Base-by-base conservation (phyloP, 2,797 vertebrate genomes). In the Coranthus polyacanthus region DNA sequence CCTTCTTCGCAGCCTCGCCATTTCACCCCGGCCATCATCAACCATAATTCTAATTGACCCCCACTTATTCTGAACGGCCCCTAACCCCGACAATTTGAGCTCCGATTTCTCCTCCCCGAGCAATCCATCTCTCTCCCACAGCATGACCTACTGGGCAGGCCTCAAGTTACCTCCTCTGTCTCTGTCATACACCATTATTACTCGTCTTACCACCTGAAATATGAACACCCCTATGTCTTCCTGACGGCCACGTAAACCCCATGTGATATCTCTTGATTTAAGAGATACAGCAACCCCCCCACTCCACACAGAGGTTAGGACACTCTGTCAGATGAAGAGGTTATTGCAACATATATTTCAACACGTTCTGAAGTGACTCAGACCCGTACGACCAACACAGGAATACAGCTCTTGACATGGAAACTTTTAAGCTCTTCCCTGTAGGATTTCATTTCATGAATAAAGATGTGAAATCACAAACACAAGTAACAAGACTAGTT, bases 121-220 rank as follows among this genome's bases (percentile, higher is more conserved):
- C 83, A 62, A 90, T 92, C 85, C 65, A 86, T 91, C 88, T 90
- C 84, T 78, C 85, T 78, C 86, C 84, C 86, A 78, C 83, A 61
- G 79, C 12, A 54, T 88, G 91, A 91, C 90, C 91, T 75, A 78
- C 84, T 75, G 84, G 75, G 75, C 86, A 77, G 86, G 85, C 87
- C 74, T 92, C 88, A 60, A 65, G 90, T 92, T 90, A 86, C 90
- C 84, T 77, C 88, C 80, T 88, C 87, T 57, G 88, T 91, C 88
- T 91, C 84, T 85, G 89, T 92, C 89, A 73, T 32, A 68, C 71
- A 54, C 76, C 85, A 89, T 88, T 88, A 91, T 84, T 82, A 73
- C 88, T 82, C 59, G 75, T 85, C 86, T 84, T 56, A 72, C 75
- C 69, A 66, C 67, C 81, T 90, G 89, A 91, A 88, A 91, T 89